Base-by-base conservation (phyloP, 2,113 vertebrate genomes). In the Rhynchopsitta pachyrhyncha region DNA sequence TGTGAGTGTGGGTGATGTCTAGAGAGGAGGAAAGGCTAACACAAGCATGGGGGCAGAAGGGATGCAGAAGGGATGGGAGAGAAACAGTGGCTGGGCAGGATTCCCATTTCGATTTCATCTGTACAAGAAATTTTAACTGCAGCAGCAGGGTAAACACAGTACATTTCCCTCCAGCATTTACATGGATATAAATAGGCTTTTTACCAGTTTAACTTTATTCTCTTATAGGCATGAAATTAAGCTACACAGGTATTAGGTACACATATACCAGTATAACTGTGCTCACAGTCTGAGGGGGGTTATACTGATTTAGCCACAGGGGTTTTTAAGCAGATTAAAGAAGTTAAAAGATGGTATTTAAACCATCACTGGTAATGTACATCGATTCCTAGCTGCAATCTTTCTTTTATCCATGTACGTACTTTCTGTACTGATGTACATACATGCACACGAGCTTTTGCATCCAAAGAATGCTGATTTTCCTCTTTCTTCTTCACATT, bases 181-280 rank as follows among this genome's bases (percentile, higher is more conserved):
- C 41, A 63, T 25, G 66, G 78, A 76, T 95, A 86, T 35, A 91
- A 92, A 81, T 67, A 78, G 70, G 10, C 29, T 85, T 89, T 91
- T 87, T 59, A 87, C 66, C 67, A 90, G 44, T 91, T 89, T 89
- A 75, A 81, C 91, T 92, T 88, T 57, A 59, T 90, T 95, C 75
- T 91, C 82, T 93, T 66, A 46, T 82, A 95, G 93, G 84, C 95
- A 96, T 95, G 96, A 92, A 97, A 95, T 95, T 90, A 95, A 94
- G 87, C 92, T 91, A 69, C 82, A 80, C 93, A 90, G 70, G 96
- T 96, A 94, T 95, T 94, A 93, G 85, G 76, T 94, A 73, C 62
- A 93, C 37, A 50, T 78, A 77, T 50, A 92, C 46, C 60, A 64
- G 78, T 83, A 46, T 74, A 93, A 70, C 82, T 92, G 90, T 93